Base-by-base conservation (phyloP, 2,888 invertebrate genomes). In the Melipona bicolor region DNA sequence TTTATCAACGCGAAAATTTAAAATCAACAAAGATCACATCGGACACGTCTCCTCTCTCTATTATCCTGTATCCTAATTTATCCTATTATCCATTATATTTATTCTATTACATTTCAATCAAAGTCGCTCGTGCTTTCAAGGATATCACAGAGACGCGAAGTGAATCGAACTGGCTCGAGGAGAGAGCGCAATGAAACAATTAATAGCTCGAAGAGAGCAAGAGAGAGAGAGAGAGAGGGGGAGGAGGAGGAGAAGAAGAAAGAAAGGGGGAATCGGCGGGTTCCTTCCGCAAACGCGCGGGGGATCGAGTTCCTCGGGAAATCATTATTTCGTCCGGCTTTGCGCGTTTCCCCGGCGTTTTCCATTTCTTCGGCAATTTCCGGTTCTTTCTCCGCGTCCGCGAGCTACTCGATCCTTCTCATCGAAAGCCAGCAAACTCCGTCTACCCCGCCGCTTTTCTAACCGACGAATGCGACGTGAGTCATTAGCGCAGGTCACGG, bases 401-500 rank as follows among this genome's bases (percentile, higher is more conserved):
- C 83, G 65, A 78, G 71, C 82, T 49, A 79, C 79, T 77, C 84
- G 81, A 83, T 85, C 81, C 81, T 79, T 79, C 79, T 85, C 77
- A 76, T 79, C 83, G 87, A 82, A 73, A 77, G n/a, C 78, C 4
- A 32, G 19, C 43, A 9, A 43, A 43, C 43, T 43, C 43, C 43
- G n/a, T 9, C 43, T 4, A 4, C 61, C 61, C 2, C 24, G 61
- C 81, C 82, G 79, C 75, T 77, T 72, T 71, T 82, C 50, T 88
- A 27, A 21, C 52, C 79, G 89, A 91, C 90, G 89, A 91, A 91
- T 90, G 91, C 91, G 91, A 92, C 91, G 91, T 90, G 92, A 91
- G 91, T 91, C 91, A 93, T 93, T 94, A 93, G 92, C 91, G 91
- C 91, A 90, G 93, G 93, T 94, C 93, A 93, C 91, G 93, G 90